phyloP scores from a whole-genome alignment of 2,113 vertebrate species.

The Crotophaga sulcirostris region DNA sequence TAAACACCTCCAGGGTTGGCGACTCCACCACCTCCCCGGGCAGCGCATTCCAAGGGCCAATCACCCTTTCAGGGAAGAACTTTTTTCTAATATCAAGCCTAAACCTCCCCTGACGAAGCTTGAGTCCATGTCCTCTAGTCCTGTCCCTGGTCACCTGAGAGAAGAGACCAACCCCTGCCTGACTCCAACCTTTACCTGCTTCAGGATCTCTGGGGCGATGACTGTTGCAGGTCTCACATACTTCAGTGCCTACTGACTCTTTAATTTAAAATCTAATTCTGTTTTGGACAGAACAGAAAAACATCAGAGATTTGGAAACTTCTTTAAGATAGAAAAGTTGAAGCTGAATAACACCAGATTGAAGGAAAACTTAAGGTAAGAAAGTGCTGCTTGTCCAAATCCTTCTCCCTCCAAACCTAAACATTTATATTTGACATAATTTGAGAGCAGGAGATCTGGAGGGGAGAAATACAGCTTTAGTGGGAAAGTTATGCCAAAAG shows the following conservation, averaged over 20 bases:
- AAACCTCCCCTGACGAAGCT: too few species aligned
- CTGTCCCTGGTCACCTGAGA: too few species aligned
- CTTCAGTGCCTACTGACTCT: neutral
- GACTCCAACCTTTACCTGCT: neutral
- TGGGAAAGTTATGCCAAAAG: neutral
- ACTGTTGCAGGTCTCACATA: neutral
- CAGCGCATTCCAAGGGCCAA: too few species aligned
- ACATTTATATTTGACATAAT: neutral
- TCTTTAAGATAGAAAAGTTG: slow-evolving; percentile 74
- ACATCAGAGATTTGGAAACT: slow-evolving; percentile 57
- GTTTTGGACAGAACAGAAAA: slow-evolving; percentile 62
- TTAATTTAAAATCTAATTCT: neutral
- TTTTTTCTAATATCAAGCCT: too few species aligned
- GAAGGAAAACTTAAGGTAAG: slow-evolving; percentile 71
- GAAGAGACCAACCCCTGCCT: too few species aligned
- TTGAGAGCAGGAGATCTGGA: neutral
- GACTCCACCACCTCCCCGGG: too few species aligned
- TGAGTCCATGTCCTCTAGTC: too few species aligned
- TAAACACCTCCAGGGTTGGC: too few species aligned
- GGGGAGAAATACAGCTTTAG: neutral
- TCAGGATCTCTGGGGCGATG: neutral
- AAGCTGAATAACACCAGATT: slow-evolving; percentile 63
- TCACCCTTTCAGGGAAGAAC: too few species aligned
- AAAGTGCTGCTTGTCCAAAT: neutral
- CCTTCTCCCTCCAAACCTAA: neutral